Evolutionary conservation across 2,113 vertebrate species (phyloP).

Genomic region (Vulpes ferrilata): DNA sequence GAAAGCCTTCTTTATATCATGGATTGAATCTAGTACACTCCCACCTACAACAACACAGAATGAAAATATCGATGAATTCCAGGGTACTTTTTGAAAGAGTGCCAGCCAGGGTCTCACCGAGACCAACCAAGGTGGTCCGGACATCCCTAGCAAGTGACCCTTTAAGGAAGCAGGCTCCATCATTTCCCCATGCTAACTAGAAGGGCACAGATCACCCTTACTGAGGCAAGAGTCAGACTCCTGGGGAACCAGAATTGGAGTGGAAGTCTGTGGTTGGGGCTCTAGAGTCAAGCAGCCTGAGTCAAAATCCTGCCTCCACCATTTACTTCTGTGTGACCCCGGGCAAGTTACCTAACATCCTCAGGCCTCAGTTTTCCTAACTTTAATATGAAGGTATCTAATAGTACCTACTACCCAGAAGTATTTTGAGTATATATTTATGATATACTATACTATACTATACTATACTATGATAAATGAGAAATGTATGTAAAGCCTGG

Average conservation of each 20-base stretch:
- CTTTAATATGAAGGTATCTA: background rate
- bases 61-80: background rate
- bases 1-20: background rate
- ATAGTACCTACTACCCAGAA: background rate
- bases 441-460: too few species aligned
- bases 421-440: background rate
- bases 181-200: background rate
- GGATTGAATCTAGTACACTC: background rate
- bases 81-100: background rate
- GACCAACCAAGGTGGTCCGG: background rate
- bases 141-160: background rate
- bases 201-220: background rate
- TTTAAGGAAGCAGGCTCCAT: background rate
- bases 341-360: background rate
- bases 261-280: background rate
- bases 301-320: background rate
- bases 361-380: background rate
- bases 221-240: constrained; percentile 18
- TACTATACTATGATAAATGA: background rate
- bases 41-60: background rate
- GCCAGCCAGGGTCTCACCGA: background rate
- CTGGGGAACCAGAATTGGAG: background rate
- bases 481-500: background rate
- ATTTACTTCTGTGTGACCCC: background rate
- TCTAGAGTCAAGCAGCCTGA: background rate